These are phyloP conservation scores for Acrocephalus kingi DNA, from an alignment of 2,113 vertebrate species.

Conservation along the genomic window DNA sequence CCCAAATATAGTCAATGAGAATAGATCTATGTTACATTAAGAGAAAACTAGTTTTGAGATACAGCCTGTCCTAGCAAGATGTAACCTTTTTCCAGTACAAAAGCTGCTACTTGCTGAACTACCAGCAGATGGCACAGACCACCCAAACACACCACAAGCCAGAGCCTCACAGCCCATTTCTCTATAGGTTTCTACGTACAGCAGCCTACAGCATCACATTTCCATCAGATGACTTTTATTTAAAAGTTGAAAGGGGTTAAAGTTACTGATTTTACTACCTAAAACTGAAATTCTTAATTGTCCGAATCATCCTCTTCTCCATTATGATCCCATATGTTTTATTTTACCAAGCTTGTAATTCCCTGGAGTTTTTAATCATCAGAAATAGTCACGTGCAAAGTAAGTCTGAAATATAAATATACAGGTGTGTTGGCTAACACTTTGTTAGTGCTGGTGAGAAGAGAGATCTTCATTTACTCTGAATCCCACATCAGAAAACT, in stretches of 20 bases:
- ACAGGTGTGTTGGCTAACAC: not conserved
- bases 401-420: not conserved
- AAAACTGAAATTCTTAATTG: not conserved
- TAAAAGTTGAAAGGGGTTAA: not conserved
- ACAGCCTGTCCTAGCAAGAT: not conserved
- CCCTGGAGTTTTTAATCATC: not conserved
- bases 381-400: not conserved
- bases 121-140: not conserved
- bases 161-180: not conserved
- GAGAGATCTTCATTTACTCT: not conserved
- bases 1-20: not conserved
- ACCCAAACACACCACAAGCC: not conserved
- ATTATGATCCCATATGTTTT: not conserved
- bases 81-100: not conserved
- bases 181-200: not conserved
- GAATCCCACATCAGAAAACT: not conserved
- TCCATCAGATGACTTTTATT: accelerated
- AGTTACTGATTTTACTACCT: not conserved
- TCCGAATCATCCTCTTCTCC: not conserved
- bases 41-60: not conserved
- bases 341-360: not conserved
- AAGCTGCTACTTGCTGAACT: not conserved
- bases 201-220: not conserved
- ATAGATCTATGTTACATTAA: not conserved
- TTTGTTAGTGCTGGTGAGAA: not conserved